These are phyloP conservation scores for Acrossocheilus fasciatus DNA, from an alignment of 2,797 vertebrate species.

Conservation along the genomic window DNA sequence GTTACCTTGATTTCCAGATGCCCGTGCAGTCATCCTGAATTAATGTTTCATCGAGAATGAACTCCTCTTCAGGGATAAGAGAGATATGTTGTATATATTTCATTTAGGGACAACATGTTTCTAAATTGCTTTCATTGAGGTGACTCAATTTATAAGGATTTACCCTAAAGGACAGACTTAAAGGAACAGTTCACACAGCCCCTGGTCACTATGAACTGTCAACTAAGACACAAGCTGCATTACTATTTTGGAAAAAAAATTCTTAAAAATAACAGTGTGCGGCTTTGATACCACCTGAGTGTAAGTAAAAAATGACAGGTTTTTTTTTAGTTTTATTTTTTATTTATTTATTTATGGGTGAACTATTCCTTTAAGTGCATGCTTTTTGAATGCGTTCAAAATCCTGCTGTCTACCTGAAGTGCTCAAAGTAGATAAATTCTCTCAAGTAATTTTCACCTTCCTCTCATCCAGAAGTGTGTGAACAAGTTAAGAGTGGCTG, in stretches of 20 bases:
- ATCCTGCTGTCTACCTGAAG: background rate
- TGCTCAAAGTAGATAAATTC: background rate
- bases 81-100: conserved; percentile 5
- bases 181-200: conserved; percentile 26
- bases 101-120: background rate
- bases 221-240: conserved; percentile 6
- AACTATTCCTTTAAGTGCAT: background rate
- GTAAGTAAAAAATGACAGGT: background rate
- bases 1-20: conserved; percentile 26
- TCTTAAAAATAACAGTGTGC: background rate
- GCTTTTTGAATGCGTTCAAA: background rate
- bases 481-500: conserved; percentile 29
- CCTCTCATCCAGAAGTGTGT: conserved; percentile 34
- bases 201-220: background rate
- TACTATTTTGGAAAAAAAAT: background rate
- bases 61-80: conserved; percentile 2
- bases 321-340: background rate
- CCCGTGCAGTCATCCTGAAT: conserved; percentile 38
- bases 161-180: background rate
- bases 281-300: background rate
- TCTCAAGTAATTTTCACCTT: conserved; percentile 12
- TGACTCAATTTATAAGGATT: background rate
- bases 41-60: conserved; percentile 21
- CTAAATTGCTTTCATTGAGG: conserved; percentile 1
- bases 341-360: background rate